These are phyloP conservation scores for Scelioninae gen. 1 DNA, from an alignment of 2,888 invertebrate species.

Conservation along the genomic window DNA sequence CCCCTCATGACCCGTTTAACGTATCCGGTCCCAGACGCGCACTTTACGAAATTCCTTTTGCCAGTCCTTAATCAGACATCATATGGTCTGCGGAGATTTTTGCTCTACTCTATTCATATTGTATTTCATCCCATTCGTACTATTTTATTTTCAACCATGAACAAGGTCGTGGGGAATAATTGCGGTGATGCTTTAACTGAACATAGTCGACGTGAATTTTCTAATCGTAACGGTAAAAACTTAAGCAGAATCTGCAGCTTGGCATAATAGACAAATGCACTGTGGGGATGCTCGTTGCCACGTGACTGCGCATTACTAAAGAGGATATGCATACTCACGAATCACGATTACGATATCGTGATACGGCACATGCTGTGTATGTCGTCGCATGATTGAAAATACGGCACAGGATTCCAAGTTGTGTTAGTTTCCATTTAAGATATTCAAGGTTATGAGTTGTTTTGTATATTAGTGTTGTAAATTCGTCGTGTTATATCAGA, in stretches of 20 bases:
- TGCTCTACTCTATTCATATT: too few relatives aligned
- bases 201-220: conserved; percentile 31
- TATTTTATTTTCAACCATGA: neutral
- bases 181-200: conserved; percentile 18
- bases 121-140: neutral
- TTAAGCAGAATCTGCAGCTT: conserved; percentile 12
- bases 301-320: conserved; percentile 65
- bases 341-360: conserved; percentile 56
- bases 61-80: conserved; percentile 76
- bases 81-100: conserved; percentile 30
- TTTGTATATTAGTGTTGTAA: too few relatives aligned
- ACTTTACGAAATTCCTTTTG: conserved; percentile 79
- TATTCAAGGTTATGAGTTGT: too few relatives aligned
- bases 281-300: conserved; percentile 57
- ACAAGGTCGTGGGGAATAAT: conserved; percentile 17
- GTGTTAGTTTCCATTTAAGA: too few relatives aligned
- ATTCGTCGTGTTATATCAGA: too few relatives aligned
- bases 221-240: conserved; percentile 44
- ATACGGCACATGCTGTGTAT: conserved; percentile 58
- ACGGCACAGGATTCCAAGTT: too few relatives aligned
- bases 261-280: conserved; percentile 59
- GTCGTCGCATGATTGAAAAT: conserved; percentile 26
- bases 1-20: conserved; percentile 72
- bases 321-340: conserved; percentile 63
- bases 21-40: conserved; percentile 76